A percentile compares a stretch with the other conserved stretches of the same genome.
These are phyloP conservation scores for Rapana venosa DNA, from an alignment of 2,888 invertebrate genomes.

Conservation along the genomic window DNA sequence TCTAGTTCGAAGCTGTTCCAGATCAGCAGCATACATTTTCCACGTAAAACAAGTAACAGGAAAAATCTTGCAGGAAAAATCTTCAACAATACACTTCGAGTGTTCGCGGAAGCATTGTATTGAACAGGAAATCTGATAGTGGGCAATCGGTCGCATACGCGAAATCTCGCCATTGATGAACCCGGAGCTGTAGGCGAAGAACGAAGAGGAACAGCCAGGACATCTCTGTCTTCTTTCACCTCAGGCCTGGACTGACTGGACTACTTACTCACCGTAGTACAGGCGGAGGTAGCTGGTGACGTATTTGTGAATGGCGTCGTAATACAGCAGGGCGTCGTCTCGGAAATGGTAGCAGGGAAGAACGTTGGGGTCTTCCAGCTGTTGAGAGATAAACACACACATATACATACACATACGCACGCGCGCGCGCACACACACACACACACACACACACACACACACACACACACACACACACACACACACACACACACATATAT, in stretches of 20 bases:
- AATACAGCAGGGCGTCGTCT: conserved; percentile 76
- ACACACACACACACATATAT: not conserved
- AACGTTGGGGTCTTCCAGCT: conserved; percentile 72
- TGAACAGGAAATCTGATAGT: too few relatives aligned
- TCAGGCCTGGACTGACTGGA: conserved; percentile 44
- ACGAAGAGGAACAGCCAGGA: too few relatives aligned
- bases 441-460: not conserved
- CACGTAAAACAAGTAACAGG: too few relatives aligned
- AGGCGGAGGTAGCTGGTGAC: conserved; percentile 56
- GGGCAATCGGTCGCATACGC: too few relatives aligned
- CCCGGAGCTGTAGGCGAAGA: too few relatives aligned
- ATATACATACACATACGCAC: not conserved
- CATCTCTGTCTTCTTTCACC: too few relatives aligned
- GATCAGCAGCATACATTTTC: too few relatives aligned
- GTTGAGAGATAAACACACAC: conserved; percentile 36
- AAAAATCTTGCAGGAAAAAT: too few relatives aligned
- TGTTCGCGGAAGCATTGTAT: too few relatives aligned
- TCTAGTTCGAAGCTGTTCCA: too few relatives aligned
- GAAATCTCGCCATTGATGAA: too few relatives aligned
- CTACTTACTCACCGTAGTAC: conserved; percentile 57
- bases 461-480: conserved; percentile 1
- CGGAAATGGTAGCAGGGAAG: conserved; percentile 76
- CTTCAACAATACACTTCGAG: too few relatives aligned
- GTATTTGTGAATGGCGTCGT: conserved; percentile 73
- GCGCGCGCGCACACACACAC: not conserved